These are phyloP conservation scores for Copidosoma aretas DNA, from an alignment of 2,888 invertebrate genomes.

Conservation along the genomic window DNA sequence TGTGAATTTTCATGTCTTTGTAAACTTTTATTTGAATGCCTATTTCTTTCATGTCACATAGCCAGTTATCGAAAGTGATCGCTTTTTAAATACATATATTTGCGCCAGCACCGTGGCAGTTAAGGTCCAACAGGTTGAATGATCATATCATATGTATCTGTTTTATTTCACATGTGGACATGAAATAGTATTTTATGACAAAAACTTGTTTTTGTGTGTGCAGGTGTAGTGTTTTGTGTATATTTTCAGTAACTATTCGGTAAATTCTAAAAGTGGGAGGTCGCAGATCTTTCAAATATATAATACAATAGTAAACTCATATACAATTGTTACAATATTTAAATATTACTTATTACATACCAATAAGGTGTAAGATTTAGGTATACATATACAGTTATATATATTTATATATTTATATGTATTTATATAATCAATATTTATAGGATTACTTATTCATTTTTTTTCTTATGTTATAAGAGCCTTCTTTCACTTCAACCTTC, in stretches of 20 bases:
- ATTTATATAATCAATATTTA: conserved; percentile 57
- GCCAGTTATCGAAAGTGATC: too few species aligned
- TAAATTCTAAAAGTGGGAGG: conserved; percentile 62
- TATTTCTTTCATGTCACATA: too few species aligned
- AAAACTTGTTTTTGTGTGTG: conserved; percentile 16
- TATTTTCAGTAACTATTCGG: conserved; percentile 47
- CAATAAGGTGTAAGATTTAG: conserved; percentile 56
- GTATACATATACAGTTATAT: conserved; percentile 57
- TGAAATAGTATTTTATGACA: conserved; percentile 29
- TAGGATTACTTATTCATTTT: conserved; percentile 54
- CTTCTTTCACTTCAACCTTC: conserved; percentile 34
- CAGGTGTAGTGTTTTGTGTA: conserved; percentile 35
- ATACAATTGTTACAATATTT: conserved; percentile 64
- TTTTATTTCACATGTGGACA: conserved; percentile 7
- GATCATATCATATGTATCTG: conserved; percentile 33
- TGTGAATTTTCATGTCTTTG: conserved; percentile 4
- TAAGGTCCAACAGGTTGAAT: conserved; percentile 50
- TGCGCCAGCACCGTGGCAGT: conserved; percentile 50
- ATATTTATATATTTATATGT: conserved; percentile 54
- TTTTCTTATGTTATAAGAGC: conserved; percentile 34
- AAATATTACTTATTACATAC: conserved; percentile 63
- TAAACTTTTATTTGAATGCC: neutral
- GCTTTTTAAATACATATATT: neutral
- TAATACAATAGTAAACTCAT: conserved; percentile 64
- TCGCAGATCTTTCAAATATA: conserved; percentile 60